Percentiles rank a stretch among this genome's conserved stretches.
These are phyloP conservation scores for Junco hyemalis DNA, from an alignment of 2,113 vertebrate genomes.

Conservation along the genomic window DNA sequence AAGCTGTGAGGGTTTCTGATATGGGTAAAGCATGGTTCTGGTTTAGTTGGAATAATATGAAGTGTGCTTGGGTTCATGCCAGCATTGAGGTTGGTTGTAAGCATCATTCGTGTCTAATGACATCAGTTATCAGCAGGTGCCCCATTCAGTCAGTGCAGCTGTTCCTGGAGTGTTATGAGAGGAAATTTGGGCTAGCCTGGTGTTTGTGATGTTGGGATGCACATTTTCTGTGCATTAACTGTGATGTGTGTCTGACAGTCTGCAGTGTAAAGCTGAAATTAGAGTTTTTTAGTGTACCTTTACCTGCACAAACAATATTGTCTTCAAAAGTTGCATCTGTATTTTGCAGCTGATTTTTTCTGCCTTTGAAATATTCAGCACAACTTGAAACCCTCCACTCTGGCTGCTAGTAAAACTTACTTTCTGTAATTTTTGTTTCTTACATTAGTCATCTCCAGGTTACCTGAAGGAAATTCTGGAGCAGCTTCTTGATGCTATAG, in stretches of 20 bases:
- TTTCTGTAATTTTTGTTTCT: neutral
- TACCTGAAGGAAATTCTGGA: slow-evolving; percentile 92
- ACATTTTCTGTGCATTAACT: neutral
- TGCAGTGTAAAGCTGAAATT: neutral
- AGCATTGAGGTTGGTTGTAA: rapidly evolving
- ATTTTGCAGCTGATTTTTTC: neutral
- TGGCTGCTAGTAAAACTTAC: neutral
- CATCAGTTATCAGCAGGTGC: neutral
- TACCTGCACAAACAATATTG: neutral
- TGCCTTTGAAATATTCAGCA: neutral
- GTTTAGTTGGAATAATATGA: neutral
- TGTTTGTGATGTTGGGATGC: neutral
- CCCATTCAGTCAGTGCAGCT: neutral
- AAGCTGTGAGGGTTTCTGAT: neutral
- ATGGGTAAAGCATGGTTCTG: neutral
- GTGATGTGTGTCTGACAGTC: neutral
- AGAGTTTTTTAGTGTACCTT: neutral
- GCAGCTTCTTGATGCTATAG: slow-evolving; percentile 92
- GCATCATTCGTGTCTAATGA: neutral
- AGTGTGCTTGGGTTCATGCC: neutral
- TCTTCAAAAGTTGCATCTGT: neutral
- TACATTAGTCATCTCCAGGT: slow-evolving; percentile 77
- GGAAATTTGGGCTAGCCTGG: neutral
- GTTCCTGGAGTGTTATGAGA: neutral
- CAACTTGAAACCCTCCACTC: neutral